A percentile compares a stretch with the other conserved stretches of the same genome.
Evolutionary conservation across 2,888 invertebrate species (phyloP).

Genomic region (Lasiommata megera): DNA sequence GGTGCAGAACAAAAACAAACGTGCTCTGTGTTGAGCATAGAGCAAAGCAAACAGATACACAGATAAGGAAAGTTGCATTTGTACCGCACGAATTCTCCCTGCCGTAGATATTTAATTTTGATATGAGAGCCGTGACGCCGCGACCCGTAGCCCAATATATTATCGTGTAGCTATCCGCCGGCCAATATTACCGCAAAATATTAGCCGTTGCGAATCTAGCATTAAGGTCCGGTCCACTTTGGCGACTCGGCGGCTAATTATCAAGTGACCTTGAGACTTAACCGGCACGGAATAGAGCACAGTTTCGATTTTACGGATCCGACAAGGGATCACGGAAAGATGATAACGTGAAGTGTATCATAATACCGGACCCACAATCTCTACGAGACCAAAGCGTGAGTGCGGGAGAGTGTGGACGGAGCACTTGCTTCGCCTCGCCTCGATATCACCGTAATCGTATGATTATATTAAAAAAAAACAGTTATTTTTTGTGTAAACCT

Average conservation of each 20-base stretch:
- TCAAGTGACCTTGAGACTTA: conserved; percentile 36
- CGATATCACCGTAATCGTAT: no score
- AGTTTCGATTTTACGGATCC: conserved; percentile 24
- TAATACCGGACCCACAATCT: conserved; percentile 7
- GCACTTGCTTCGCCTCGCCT: not conserved
- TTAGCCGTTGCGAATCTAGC: conserved; percentile 73
- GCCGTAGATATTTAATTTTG: conserved; percentile 75
- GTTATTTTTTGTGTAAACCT: no score
- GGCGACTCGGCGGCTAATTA: conserved; percentile 17
- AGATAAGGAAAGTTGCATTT: conserved; percentile 26
- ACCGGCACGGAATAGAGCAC: conserved; percentile 28
- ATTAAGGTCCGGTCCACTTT: conserved; percentile 56
- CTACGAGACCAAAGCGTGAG: not conserved
- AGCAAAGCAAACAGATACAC: conserved; percentile 27
- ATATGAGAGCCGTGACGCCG: conserved; percentile 68
- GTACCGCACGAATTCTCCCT: conserved; percentile 39
- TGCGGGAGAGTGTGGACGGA: not conserved
- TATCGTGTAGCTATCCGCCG: conserved; percentile 59
- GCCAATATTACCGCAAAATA: conserved; percentile 77
- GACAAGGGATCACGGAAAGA: conserved; percentile 34
- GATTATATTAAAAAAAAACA: no score
- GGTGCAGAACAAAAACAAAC: conserved; percentile 23
- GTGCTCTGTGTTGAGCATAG: conserved; percentile 26
- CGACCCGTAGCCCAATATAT: conserved; percentile 63
- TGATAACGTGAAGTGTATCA: conserved; percentile 43